Evolutionary conservation across 2,888 invertebrate species (phyloP).

Genomic region (Beris morrisii): DNA sequence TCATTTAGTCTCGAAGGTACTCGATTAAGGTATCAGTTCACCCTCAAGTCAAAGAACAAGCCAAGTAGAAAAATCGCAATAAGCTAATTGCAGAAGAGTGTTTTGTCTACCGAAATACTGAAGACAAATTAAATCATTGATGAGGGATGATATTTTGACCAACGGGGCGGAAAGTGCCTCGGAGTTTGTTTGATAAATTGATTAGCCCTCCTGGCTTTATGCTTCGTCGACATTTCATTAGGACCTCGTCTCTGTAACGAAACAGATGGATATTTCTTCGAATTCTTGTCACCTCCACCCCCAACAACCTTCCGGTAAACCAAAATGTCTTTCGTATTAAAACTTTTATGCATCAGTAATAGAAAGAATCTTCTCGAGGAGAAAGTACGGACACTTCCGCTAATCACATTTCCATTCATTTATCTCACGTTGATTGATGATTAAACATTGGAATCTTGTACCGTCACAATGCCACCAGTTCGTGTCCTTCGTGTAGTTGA

Average conservation of each 20-base stretch:
- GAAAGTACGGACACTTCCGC: constrained; percentile 35
- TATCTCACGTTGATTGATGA: constrained; percentile 39
- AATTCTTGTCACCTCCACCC: too few relatives aligned
- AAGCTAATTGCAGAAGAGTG: constrained; percentile 40
- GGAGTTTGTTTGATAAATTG: constrained; percentile 32
- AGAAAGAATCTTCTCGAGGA: too few relatives aligned
- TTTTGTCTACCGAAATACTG: constrained; percentile 36
- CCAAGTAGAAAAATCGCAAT: constrained; percentile 40
- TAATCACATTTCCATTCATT: constrained; percentile 37
- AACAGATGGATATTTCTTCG: too few relatives aligned
- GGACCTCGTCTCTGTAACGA: neutral
- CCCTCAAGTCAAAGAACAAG: constrained; percentile 32
- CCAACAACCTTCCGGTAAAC: too few relatives aligned
- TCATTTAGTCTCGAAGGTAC: constrained; percentile 29
- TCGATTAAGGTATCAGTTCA: constrained; percentile 32
- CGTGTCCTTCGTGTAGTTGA: constrained; percentile 16
- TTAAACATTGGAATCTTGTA: constrained; percentile 18
- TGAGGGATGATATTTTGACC: constrained; percentile 39
- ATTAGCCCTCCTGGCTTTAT: constrained; percentile 29
- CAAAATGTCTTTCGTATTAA: too few relatives aligned
- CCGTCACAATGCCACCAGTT: constrained; percentile 19
- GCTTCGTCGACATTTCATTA: constrained; percentile 24
- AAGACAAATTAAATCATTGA: constrained; percentile 40
- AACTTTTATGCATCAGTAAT: too few relatives aligned
- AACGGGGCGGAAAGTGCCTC: constrained; percentile 35